Evolutionary conservation across 2,888 invertebrate genomes (phyloP).

Genomic region (Hypomecis atomaria): DNA sequence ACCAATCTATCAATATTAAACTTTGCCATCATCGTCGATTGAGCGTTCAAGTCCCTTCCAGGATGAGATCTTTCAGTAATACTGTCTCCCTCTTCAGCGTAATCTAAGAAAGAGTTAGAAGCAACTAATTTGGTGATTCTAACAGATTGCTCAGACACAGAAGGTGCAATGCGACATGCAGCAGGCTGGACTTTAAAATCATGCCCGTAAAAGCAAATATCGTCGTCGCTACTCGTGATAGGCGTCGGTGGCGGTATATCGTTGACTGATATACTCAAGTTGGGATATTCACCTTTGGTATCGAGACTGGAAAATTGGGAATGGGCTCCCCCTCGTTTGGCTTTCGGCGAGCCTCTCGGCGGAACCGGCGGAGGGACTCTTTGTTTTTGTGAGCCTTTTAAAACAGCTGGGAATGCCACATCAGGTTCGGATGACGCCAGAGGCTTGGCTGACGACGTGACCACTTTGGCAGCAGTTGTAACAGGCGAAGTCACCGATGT

Average conservation of each 20-base stretch:
- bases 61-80: conserved; percentile 68
- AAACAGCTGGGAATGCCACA: conserved; percentile 89
- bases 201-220: conserved; percentile 77
- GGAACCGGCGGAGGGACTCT: conserved; percentile 95
- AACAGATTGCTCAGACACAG: conserved; percentile 72
- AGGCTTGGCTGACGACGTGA: conserved; percentile 62
- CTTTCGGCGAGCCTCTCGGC: conserved; percentile 91
- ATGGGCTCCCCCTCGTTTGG: conserved; percentile 81
- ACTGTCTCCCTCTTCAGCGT: conserved; percentile 70
- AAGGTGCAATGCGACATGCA: conserved; percentile 72
- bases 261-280: conserved; percentile 69
- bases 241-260: conserved; percentile 73
- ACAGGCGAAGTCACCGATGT: conserved; percentile 79
- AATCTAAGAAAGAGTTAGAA: conserved; percentile 73
- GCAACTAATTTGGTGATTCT: conserved; percentile 68
- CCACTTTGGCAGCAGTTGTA: conserved; percentile 69
- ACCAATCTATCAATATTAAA: conserved; percentile 73
- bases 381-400: conserved; percentile 89
- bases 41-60: conserved; percentile 68
- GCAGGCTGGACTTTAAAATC: conserved; percentile 73
- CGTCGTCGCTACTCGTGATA: conserved; percentile 76
- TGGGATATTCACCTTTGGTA: conserved; percentile 79
- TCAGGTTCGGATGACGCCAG: conserved; percentile 77
- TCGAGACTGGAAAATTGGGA: conserved; percentile 73
- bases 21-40: conserved; percentile 78